Evolutionary conservation across 2,113 vertebrate genomes (phyloP).

Genomic region (Peromyscus leucopus): DNA sequence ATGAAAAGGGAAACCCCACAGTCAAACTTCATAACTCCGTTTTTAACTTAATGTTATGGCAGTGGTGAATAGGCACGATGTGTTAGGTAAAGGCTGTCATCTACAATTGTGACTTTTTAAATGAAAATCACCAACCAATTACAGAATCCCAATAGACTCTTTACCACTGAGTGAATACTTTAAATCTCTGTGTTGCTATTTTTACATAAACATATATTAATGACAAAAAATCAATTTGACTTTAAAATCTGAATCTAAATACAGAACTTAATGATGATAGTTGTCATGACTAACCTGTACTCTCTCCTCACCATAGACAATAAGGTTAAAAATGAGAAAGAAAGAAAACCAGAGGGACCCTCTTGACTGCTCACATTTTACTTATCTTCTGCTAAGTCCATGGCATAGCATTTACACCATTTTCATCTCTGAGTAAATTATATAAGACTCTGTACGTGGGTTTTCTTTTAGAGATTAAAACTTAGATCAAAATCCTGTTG

Average conservation of each 20-base stretch:
- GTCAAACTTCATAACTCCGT: not conserved
- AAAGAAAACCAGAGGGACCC: not conserved
- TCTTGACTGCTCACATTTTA: not conserved
- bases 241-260: not conserved
- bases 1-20: not conserved
- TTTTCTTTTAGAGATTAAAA: not conserved
- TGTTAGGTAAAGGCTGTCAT: not conserved
- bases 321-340: slow-evolving; percentile 28
- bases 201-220: not conserved
- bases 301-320: not conserved
- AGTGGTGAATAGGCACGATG: not conserved
- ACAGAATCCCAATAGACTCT: not conserved
- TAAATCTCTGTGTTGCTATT: not conserved
- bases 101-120: not conserved
- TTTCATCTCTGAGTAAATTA: not conserved
- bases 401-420: not conserved
- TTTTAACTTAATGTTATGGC: slow-evolving; percentile 35
- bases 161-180: not conserved
- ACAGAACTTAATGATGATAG: not conserved
- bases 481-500: not conserved
- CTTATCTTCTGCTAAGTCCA: not conserved
- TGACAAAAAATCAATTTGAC: slow-evolving; percentile 13
- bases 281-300: not conserved
- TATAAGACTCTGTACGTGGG: not conserved
- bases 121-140: too few relatives aligned